A percentile compares a stretch with the other conserved stretches of the same genome.
phyloP scores from a whole-genome alignment of 1,140 invertebrate species.

The Eulimnadia texana region DNA sequence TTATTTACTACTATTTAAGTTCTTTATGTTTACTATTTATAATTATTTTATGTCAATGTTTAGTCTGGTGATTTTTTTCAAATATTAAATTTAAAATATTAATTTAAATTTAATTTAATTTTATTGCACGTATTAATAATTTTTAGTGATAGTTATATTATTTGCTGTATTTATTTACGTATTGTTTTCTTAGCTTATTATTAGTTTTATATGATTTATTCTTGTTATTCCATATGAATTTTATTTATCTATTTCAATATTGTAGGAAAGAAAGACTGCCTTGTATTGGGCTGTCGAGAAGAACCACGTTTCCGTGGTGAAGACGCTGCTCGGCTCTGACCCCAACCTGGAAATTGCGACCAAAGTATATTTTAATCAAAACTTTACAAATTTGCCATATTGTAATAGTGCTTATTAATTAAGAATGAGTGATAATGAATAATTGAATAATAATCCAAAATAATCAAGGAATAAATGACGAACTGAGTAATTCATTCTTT shows the following conservation, averaged over 20 bases:
- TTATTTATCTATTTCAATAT: too few relatives aligned
- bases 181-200: too few relatives aligned
- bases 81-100: not conserved
- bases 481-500: too few relatives aligned
- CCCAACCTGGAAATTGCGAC: slow-evolving; percentile 85
- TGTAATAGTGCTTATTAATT: not conserved
- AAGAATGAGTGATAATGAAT: too few relatives aligned
- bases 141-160: too few relatives aligned
- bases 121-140: too few relatives aligned
- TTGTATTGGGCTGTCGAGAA: slow-evolving; percentile 96
- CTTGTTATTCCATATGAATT: too few relatives aligned
- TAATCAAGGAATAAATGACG: too few relatives aligned
- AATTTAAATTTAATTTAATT: not conserved
- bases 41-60: not conserved
- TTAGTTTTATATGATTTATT: too few relatives aligned
- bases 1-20: too few relatives aligned
- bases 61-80: not conserved
- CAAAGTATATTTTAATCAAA: slow-evolving; percentile 40
- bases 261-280: slow-evolving; percentile 81
- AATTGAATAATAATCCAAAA: too few relatives aligned
- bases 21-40: too few relatives aligned
- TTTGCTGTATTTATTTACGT: slow-evolving; percentile 14
- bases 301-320: slow-evolving; percentile 72
- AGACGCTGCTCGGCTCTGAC: slow-evolving; percentile 71
- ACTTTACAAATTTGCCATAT: slow-evolving; percentile 13